These are phyloP conservation scores for Lamellibrachia satsuma DNA, from an alignment of 2,888 invertebrate genomes.

Conservation along the genomic window DNA sequence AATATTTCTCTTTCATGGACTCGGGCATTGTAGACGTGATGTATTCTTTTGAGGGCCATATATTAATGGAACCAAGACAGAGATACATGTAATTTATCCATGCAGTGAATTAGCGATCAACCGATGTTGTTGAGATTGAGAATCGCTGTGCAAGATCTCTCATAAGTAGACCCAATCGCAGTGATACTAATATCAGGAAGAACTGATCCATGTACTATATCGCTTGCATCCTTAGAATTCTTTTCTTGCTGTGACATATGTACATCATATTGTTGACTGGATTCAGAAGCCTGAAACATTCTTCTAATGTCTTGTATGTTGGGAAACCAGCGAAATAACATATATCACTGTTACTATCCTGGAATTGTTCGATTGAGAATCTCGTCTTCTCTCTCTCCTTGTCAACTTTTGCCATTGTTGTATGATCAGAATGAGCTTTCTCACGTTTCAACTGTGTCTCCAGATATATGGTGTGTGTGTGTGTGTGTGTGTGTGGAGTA, in stretches of 20 bases:
- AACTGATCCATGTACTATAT: slow-evolving; percentile 8
- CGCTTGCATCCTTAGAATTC: not conserved
- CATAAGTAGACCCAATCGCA: slow-evolving; percentile 21
- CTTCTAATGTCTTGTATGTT: not conserved
- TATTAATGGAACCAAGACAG: slow-evolving; percentile 2
- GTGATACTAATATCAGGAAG: slow-evolving; percentile 21
- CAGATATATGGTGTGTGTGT: not conserved
- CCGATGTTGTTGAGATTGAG: not conserved
- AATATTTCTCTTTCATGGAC: slow-evolving; percentile 27
- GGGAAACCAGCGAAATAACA: slow-evolving; percentile 25
- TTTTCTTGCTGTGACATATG: not conserved
- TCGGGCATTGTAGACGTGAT: slow-evolving; percentile 26
- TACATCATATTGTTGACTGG: slow-evolving; percentile 27
- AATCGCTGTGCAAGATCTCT: slow-evolving; percentile 25
- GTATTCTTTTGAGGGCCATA: slow-evolving; percentile 24
- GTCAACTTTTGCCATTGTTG: not conserved
- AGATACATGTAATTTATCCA: slow-evolving; percentile 31
- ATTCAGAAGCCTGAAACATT: slow-evolving; percentile 21
- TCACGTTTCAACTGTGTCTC: not conserved
- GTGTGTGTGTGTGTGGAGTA: not conserved
- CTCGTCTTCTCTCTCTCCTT: not conserved
- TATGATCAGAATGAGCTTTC: not conserved
- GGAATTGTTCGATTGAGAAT: too few relatives aligned
- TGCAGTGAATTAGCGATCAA: not conserved
- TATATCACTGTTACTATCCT: not conserved